Evolutionary conservation across 2,797 vertebrate genomes (phyloP).

Genomic region (Rhinella marina): DNA sequence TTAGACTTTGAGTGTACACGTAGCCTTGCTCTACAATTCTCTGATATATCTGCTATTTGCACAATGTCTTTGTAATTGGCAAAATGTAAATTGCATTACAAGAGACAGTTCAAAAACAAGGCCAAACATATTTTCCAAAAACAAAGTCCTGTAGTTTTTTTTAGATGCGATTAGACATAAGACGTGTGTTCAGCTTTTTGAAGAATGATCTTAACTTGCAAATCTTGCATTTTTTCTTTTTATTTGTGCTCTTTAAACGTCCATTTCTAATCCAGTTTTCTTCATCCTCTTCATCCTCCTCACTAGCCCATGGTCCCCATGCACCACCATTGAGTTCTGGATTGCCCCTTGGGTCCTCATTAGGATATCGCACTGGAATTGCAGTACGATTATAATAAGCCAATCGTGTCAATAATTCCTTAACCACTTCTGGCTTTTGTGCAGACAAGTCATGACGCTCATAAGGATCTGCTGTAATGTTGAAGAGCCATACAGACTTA

Average conservation of each 20-base stretch:
- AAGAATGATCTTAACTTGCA: constrained; percentile 91
- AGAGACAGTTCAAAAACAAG: background rate
- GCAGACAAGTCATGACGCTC: constrained; percentile 88
- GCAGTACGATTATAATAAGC: constrained; percentile 90
- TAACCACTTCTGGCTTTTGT: constrained; percentile 88
- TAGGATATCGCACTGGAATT: constrained; percentile 92
- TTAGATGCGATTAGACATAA: constrained; percentile 95
- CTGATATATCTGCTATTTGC: background rate
- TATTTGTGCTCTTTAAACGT: constrained; percentile 74
- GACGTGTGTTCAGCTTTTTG: constrained; percentile 88
- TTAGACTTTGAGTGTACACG: background rate
- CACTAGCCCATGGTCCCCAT: constrained; percentile 93
- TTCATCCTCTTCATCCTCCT: constrained; percentile 82
- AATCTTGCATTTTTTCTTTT: constrained; percentile 89
- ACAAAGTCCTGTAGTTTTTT: background rate
- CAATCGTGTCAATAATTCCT: constrained; percentile 84
- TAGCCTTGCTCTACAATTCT: background rate
- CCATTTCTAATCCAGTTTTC: constrained; percentile 71
- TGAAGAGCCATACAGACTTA: constrained; percentile 93
- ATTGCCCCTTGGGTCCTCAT: constrained; percentile 89
- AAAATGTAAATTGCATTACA: background rate
- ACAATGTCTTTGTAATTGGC: background rate
- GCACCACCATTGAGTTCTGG: constrained; percentile 91
- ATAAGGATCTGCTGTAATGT: constrained; percentile 90
- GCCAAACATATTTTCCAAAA: background rate